Percentiles rank a stretch among this genome's conserved stretches.
These are phyloP conservation scores for Collichthys lucidus DNA, from an alignment of 2,113 vertebrate genomes.

Conservation along the genomic window DNA sequence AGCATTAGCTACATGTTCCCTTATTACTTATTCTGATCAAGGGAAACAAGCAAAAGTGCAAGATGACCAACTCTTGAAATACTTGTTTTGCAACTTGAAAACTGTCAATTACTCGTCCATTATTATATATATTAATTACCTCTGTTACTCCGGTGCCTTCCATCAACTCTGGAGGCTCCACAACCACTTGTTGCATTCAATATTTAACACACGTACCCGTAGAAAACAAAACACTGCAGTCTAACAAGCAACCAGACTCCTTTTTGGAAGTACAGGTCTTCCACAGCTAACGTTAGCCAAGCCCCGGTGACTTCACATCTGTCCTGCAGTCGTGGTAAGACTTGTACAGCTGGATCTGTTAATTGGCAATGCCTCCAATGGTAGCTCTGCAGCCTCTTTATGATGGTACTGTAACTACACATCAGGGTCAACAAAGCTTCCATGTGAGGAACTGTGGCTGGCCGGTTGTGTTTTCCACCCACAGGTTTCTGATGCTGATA, in stretches of 20 bases:
- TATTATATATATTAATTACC: too few relatives aligned
- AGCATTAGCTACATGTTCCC: background rate
- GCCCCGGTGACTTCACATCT: background rate
- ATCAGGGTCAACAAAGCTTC: background rate
- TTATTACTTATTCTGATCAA: background rate
- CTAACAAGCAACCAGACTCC: background rate
- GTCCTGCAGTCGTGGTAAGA: background rate
- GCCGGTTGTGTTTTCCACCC: background rate
- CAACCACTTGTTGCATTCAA: background rate
- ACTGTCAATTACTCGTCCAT: background rate
- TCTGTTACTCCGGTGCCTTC: too few relatives aligned
- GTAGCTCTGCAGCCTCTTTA: too few relatives aligned
- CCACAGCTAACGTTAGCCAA: background rate
- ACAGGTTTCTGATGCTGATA: background rate
- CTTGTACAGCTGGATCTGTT: background rate
- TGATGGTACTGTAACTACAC: background rate
- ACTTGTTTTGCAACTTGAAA: background rate
- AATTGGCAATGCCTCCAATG: background rate
- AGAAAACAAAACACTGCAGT: background rate
- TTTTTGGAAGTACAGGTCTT: background rate
- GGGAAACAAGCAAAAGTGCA: background rate
- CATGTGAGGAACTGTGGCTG: background rate
- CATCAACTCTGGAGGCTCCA: background rate
- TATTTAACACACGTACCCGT: background rate
- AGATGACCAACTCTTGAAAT: background rate